phyloP scores from a whole-genome alignment of 2,113 vertebrate species.

The Phaetusa simplex region DNA sequence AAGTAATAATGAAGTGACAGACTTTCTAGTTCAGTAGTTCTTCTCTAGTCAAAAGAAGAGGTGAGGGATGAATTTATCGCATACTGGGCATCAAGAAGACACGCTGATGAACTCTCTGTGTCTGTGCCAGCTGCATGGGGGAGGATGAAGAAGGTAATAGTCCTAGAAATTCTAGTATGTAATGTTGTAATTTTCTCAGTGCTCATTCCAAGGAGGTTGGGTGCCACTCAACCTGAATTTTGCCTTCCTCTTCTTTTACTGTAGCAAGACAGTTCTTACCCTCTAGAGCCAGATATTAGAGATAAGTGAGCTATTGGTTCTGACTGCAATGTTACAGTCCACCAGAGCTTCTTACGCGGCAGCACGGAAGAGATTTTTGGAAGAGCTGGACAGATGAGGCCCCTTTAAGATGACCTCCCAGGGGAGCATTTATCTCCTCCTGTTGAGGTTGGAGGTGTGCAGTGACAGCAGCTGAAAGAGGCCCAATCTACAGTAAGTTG shows the following conservation, averaged over 20 bases:
- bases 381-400: neutral
- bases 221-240: neutral
- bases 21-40: neutral
- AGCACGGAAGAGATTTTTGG: neutral
- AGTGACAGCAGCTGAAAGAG: neutral
- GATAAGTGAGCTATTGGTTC: neutral
- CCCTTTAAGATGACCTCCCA: neutral
- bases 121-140: neutral
- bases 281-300: neutral
- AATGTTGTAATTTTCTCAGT: neutral
- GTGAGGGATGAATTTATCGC: neutral
- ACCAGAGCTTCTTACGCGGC: neutral
- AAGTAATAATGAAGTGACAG: neutral
- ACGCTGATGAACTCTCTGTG: rapidly evolving
- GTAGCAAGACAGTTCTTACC: neutral
- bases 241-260: neutral
- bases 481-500: neutral
- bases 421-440: neutral
- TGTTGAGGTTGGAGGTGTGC: neutral
- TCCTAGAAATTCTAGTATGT: neutral
- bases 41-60: neutral
- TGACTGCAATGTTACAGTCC: neutral
- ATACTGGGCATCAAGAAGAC: neutral
- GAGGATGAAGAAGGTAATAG: neutral
- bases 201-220: neutral